Conservation (phyloP, 2,888 invertebrate genomes). For the Heliothis peltigera region DNA sequence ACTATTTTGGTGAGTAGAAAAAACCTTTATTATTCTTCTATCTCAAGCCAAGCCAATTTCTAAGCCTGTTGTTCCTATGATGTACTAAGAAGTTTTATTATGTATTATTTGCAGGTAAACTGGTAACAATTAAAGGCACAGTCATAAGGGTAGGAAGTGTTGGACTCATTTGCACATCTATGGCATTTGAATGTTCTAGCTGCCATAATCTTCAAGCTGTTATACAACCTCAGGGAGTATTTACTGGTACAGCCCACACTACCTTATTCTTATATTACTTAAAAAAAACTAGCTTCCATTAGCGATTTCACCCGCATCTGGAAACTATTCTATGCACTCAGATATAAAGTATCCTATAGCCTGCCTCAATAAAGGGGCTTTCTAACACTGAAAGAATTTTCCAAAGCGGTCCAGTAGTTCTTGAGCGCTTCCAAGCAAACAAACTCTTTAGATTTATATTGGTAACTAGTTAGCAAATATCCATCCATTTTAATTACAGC, state of each 20-base stretch:
- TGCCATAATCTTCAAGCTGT: slow-evolving; percentile 92
- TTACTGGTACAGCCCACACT: slow-evolving; percentile 85
- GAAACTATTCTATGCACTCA: too few relatives aligned
- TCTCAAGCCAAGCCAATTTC: too few relatives aligned
- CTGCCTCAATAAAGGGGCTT: too few relatives aligned
- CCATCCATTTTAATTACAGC: slow-evolving; percentile 71
- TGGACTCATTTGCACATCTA: slow-evolving; percentile 92
- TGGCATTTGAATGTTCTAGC: slow-evolving; percentile 94
- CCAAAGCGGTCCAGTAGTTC: too few relatives aligned
- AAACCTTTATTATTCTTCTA: neutral
- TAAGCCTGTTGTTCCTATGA: neutral
- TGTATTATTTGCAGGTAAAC: slow-evolving; percentile 88
- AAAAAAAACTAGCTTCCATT: too few relatives aligned
- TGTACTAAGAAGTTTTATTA: slow-evolving; percentile 1
- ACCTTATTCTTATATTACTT: too few relatives aligned
- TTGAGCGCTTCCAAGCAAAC: too few relatives aligned
- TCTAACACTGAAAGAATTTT: too few relatives aligned
- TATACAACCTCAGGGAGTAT: slow-evolving; percentile 90
- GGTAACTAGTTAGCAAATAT: too few relatives aligned
- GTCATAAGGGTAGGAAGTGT: slow-evolving; percentile 95
- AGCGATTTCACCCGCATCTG: too few relatives aligned
- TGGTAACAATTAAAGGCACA: slow-evolving; percentile 95
- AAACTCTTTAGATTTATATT: too few relatives aligned
- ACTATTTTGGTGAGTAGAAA: slow-evolving; percentile 91
- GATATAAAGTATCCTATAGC: too few relatives aligned